phyloP scores from a whole-genome alignment of 2,888 invertebrate species.

The Epinotia nisella region DNA sequence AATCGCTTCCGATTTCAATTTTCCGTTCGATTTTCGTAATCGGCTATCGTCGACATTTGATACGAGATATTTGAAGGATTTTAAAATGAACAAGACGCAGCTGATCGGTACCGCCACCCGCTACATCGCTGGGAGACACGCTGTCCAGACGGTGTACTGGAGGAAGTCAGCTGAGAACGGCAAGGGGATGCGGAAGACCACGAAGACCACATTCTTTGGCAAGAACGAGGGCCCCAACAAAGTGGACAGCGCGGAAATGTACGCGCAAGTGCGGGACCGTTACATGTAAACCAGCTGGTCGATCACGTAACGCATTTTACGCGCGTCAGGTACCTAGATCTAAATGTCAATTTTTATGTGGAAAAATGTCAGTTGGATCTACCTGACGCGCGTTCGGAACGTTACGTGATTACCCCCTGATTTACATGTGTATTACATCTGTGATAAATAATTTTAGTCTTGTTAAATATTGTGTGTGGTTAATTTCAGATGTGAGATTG shows the following conservation, averaged over 20 bases:
- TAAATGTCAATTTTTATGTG: too few relatives aligned
- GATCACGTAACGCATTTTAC: too few relatives aligned
- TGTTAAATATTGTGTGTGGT: conserved; percentile 2
- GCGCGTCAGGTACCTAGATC: too few relatives aligned
- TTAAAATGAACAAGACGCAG: conserved; percentile 77
- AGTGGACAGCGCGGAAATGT: conserved; percentile 78
- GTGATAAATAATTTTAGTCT: conserved; percentile 47
- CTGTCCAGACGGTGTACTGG: conserved; percentile 92
- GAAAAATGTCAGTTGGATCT: too few relatives aligned
- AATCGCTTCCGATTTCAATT: conserved; percentile 41
- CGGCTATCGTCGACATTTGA: conserved; percentile 36
- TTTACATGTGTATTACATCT: conserved; percentile 42
- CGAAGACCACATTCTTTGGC: conserved; percentile 85
- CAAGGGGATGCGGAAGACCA: conserved; percentile 83
- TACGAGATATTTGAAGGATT: conserved; percentile 39
- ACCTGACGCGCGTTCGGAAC: too few relatives aligned
- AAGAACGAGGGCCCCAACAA: conserved; percentile 78
- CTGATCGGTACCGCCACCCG: conserved; percentile 89
- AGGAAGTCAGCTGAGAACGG: conserved; percentile 80
- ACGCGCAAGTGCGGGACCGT: conserved; percentile 73
- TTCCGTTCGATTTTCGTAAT: conserved; percentile 32
- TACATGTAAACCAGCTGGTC: conserved; percentile 70
- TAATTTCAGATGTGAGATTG: conserved; percentile 3
- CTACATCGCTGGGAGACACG: conserved; percentile 89
- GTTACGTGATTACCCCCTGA: too few relatives aligned